Base-by-base conservation (phyloP, 2,113 vertebrate species). In the Manacus vitellinus region DNA sequence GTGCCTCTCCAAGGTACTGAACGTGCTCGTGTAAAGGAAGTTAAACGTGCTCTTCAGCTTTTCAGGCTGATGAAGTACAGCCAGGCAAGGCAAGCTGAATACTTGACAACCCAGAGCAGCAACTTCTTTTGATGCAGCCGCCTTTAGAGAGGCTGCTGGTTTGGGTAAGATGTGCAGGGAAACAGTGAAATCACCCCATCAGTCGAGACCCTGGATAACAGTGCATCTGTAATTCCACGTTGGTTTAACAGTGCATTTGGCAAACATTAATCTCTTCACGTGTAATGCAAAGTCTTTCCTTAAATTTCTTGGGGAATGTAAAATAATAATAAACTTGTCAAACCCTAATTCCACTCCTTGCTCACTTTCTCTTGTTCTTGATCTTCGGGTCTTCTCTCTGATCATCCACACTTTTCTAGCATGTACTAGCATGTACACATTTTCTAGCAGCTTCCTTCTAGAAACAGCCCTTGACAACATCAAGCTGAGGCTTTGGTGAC, bases 71-170 rank as follows among this genome's bases (percentile, higher is more conserved):
- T 65, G 68, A 91, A 91, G 76, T 14, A 78, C 23, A 70, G 14
- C 16, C 80, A 68, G 73, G 43, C 43, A 75, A 81, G 56, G 73
- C 65, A 68, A 84, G 87, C 24, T 44, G 70, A 92, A 56, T 41
- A 49, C 68, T 54, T 75, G 86, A 89, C 81, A 85, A 55, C 65
- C 87, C 72, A 88, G 72, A 88, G 44, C 2, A 87, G 89, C 68
- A 63, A 89, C 78, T 92, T 84, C 83, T 91, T 89, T 78, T 47
- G 83, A 91, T 78, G 63, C 72, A 95, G 88, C 52, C 91, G 74
- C 88, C 83, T 94, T 92, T 81, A 37, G 76, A 95, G 68, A 91
- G 37, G 80, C 44, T 86, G 51, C 59, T 89, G 80, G 89, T 91
- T 95, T 92, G 55, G 59, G 13, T 35, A 59, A 59, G 56, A 77